A percentile compares a stretch with the other conserved stretches of the same genome.
phyloP scores from a whole-genome alignment of 2,113 vertebrate genomes.

The Siphamia tubifer region DNA sequence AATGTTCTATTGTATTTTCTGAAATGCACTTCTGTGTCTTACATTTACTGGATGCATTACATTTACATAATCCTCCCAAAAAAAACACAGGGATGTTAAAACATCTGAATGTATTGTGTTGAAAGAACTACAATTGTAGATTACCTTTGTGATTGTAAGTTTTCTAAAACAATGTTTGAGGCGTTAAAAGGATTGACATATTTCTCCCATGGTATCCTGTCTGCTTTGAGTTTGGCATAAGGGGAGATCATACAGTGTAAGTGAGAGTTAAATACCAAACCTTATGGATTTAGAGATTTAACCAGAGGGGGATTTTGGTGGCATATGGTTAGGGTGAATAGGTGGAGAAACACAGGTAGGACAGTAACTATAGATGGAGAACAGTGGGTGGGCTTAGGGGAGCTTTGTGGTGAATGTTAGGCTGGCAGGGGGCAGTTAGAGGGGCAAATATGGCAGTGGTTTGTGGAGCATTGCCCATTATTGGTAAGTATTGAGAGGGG shows the following conservation, averaged over 20 bases:
- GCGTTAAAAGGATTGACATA: not conserved
- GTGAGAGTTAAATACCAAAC: constrained; percentile 4
- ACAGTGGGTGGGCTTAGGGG: constrained; percentile 33
- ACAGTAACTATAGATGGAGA: constrained; percentile 9
- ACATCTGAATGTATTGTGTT: no score
- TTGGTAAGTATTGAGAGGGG: constrained; percentile 34
- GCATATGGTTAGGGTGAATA: constrained; percentile 29
- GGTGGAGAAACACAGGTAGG: constrained; percentile 14
- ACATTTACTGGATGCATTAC: no score
- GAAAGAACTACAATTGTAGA: no score
- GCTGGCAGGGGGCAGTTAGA: constrained; percentile 41
- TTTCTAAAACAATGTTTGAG: not conserved
- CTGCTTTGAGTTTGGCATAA: not conserved
- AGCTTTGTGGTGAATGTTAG: constrained; percentile 53
- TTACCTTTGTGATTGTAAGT: no score
- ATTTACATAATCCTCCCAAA: no score
- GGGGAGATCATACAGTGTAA: not conserved
- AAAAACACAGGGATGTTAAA: no score
- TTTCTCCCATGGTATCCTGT: not conserved
- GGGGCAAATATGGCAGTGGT: constrained; percentile 40
- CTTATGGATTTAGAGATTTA: constrained; percentile 23
- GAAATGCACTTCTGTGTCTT: no score
- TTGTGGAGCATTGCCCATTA: constrained; percentile 42
- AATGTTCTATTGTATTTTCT: no score
- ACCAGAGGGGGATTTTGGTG: constrained; percentile 22